Evolutionary conservation across 2,797 vertebrate species (phyloP).

Genomic region (Acrossocheilus fasciatus): DNA sequence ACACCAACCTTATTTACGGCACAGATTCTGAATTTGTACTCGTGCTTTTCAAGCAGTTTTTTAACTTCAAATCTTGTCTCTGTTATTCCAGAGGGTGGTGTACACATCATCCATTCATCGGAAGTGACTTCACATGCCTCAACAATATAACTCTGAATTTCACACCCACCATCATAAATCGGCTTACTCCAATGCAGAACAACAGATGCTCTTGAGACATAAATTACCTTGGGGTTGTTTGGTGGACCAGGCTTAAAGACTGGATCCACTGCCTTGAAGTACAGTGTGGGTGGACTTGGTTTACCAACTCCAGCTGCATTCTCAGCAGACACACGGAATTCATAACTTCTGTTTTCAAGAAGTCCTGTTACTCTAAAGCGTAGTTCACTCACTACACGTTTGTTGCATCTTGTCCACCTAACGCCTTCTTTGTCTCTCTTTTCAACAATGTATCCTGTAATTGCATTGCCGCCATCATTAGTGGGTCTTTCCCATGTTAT

Average conservation of each 20-base stretch:
- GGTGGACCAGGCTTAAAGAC: constrained; percentile 97
- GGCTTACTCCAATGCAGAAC: constrained; percentile 95
- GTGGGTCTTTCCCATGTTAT: constrained; percentile 95
- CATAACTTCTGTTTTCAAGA: constrained; percentile 93
- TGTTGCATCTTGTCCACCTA: constrained; percentile 97
- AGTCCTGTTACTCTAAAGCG: constrained; percentile 94
- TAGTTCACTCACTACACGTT: constrained; percentile 90
- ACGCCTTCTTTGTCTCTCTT: constrained; percentile 98
- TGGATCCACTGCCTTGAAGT: constrained; percentile 94
- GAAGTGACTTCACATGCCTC: constrained; percentile 87
- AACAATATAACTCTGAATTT: constrained; percentile 96
- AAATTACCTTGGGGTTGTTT: constrained; percentile 93
- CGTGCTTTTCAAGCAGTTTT: constrained; percentile 93
- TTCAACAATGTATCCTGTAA: constrained; percentile 93
- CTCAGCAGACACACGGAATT: constrained; percentile 96
- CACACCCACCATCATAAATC: constrained; percentile 98
- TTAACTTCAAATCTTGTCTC: constrained; percentile 89
- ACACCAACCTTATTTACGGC: constrained; percentile 96
- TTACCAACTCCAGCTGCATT: constrained; percentile 94
- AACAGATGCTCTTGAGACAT: constrained; percentile 92
- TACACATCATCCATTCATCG: constrained; percentile 95
- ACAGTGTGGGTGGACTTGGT: constrained; percentile 87
- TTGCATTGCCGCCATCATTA: constrained; percentile 93
- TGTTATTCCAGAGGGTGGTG: constrained; percentile 90
- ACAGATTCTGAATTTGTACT: constrained; percentile 97